These are phyloP conservation scores for Agelastica alni DNA, from an alignment of 2,888 invertebrate genomes.

Conservation along the genomic window DNA sequence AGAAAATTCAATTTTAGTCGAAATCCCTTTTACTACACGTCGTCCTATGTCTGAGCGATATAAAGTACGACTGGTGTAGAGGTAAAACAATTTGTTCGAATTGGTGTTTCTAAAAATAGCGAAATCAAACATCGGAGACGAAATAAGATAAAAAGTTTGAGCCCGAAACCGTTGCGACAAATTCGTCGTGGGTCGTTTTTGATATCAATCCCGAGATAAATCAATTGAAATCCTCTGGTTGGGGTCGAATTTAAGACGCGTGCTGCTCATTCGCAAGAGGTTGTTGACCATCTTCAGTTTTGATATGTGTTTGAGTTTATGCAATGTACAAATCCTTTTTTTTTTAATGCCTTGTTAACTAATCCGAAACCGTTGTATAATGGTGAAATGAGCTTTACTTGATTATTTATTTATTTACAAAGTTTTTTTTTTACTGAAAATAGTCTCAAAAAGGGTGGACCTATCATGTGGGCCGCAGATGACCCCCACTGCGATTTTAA, in stretches of 20 bases:
- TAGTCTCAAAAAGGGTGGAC: too few species aligned
- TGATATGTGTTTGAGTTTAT: too few species aligned
- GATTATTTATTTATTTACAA: too few species aligned
- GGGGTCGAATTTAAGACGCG: not conserved
- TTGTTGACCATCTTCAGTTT: not conserved
- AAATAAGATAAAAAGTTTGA: conserved; percentile 36
- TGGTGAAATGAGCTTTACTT: too few species aligned
- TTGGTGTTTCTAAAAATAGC: conserved; percentile 35
- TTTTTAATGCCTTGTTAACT: too few species aligned
- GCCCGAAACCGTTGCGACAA: conserved; percentile 30
- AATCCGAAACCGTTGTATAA: too few species aligned
- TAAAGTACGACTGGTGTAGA: conserved; percentile 12
- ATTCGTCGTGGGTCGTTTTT: conserved; percentile 32
- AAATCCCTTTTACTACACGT: conserved; percentile 21
- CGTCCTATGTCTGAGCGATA: conserved; percentile 3
- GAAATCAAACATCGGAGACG: conserved; percentile 35
- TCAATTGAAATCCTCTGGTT: conserved; percentile 17
- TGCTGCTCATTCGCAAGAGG: not conserved
- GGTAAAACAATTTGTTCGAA: conserved; percentile 43
- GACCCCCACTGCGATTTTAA: too few species aligned
- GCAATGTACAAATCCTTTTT: too few species aligned
- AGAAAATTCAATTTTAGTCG: conserved; percentile 28
- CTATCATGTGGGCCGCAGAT: too few species aligned
- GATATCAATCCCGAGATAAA: conserved; percentile 32
- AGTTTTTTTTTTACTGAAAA: too few species aligned